These are phyloP conservation scores for Pocillopora meandrina DNA, from an alignment of 92 coral and sea anemone genomes.

Conservation along the genomic window DNA sequence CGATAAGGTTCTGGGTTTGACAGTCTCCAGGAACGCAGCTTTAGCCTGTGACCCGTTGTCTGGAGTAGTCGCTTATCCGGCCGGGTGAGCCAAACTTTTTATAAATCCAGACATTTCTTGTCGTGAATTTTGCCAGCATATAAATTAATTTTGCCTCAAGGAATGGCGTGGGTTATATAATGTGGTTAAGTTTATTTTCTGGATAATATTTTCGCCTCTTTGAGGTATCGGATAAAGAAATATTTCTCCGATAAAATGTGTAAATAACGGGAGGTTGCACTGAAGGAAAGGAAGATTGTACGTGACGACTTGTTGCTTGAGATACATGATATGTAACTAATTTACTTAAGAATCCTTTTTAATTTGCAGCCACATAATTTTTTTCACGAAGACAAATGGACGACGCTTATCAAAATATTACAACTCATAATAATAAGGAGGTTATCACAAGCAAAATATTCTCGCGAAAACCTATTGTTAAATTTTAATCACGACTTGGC, in stretches of 20 bases:
- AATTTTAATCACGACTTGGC: constrained; percentile 6
- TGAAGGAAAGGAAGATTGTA: neutral
- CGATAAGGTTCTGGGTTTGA: constrained; percentile 91
- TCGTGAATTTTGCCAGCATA: neutral
- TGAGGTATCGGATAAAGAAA: neutral
- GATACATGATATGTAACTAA: neutral
- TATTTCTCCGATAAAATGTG: neutral
- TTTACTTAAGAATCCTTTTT: neutral
- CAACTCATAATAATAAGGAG: neutral
- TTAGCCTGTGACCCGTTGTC: constrained; percentile 84
- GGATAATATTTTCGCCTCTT: neutral
- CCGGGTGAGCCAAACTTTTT: constrained; percentile 76
- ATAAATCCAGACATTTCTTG: neutral
- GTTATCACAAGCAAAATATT: neutral
- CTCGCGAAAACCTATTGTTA: neutral
- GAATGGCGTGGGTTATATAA: constrained; percentile 23
- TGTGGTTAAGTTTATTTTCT: neutral
- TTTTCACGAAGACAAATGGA: neutral
- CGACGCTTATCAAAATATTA: neutral
- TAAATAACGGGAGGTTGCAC: neutral
- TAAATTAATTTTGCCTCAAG: neutral
- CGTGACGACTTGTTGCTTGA: constrained; percentile 1
- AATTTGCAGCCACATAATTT: neutral
- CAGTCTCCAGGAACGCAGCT: constrained; percentile 80
- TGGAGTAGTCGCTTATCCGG: constrained; percentile 92